Evolutionary conservation across 2,888 invertebrate species (phyloP).

Genomic region (Mesoligia furuncula): DNA sequence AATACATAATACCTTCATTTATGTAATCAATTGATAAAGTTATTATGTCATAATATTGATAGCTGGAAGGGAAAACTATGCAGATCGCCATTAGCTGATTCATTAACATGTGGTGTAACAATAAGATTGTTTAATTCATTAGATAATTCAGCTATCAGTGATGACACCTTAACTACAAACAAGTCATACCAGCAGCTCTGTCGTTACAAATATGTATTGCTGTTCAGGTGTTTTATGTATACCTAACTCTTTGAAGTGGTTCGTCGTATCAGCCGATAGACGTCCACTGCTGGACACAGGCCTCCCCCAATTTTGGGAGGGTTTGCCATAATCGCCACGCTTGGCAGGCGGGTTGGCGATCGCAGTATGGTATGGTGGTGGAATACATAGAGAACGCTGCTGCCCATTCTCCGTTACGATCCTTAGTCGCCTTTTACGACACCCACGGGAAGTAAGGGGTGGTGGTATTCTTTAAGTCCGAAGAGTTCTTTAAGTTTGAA

Average conservation of each 20-base stretch:
- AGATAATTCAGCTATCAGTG: constrained; percentile 41
- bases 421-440: too few species aligned
- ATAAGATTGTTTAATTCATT: constrained; percentile 47
- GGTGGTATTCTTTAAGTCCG: too few species aligned
- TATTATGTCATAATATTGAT: constrained; percentile 52
- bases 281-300: too few species aligned
- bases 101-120: constrained; percentile 55
- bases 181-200: background rate
- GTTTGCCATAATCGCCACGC: too few species aligned
- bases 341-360: too few species aligned
- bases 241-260: background rate
- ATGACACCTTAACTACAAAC: constrained; percentile 34
- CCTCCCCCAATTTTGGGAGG: too few species aligned
- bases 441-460: too few species aligned
- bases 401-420: too few species aligned
- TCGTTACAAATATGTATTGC: background rate
- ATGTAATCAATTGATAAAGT: constrained; percentile 35
- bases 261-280: too few species aligned
- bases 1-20: constrained; percentile 8
- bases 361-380: too few species aligned
- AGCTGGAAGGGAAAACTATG: constrained; percentile 39
- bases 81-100: constrained; percentile 29
- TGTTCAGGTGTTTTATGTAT: background rate
- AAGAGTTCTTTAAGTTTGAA: too few species aligned
- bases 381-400: too few species aligned